Base-by-base conservation (phyloP, 2,888 invertebrate species). In the Icerya purchasi region DNA sequence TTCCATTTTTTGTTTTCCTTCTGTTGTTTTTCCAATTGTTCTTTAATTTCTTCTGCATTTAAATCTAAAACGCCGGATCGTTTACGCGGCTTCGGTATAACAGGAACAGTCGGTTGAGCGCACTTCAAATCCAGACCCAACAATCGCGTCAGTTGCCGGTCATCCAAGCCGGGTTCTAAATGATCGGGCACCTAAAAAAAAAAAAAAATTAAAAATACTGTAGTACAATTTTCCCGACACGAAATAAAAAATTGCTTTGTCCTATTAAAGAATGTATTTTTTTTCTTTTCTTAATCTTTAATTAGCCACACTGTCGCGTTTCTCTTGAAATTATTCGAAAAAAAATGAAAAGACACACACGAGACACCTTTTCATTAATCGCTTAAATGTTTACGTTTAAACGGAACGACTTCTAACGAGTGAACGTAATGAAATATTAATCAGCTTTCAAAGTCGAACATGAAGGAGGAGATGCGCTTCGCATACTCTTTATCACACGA, bases 141-240 rank as follows among this genome's bases (percentile, higher is more conserved):
- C 59, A 90, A 75, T 58, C 86, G 77, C 24, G 85, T 83, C 50
- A 86, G 76, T 70, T 88, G 87, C 63, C 81, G 80, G 68, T 85
- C 85, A 69, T 88, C 87, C 61, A 94, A 74, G 10, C 93, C 93
- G 1, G 93, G 90, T 72, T 91, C 85, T 58, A 90, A 75, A 69
- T 86, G 77, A 64, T 85, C 84, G 21, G 85, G 84, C 59, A 86
- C 68, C 66, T 67, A 55, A 49, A 58, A 20, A 59, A 51, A 53
- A 36, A 58, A 55, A 1, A 61, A 14, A 50, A 24, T 50, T 22
- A 24, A 1, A 59, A 61, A 54, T 24, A 53, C 8, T n/a, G n/a
- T n/a, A n/a, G n/a, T n/a, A n/a, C n/a, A 25, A 56, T 2, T 10
- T n/a, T 22, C 20, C n/a, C n/a, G n/a, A n/a, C n/a, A n/a, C n/a